phyloP scores from a whole-genome alignment of 1,140 invertebrate species.

The Mizuhopecten yessoensis region DNA sequence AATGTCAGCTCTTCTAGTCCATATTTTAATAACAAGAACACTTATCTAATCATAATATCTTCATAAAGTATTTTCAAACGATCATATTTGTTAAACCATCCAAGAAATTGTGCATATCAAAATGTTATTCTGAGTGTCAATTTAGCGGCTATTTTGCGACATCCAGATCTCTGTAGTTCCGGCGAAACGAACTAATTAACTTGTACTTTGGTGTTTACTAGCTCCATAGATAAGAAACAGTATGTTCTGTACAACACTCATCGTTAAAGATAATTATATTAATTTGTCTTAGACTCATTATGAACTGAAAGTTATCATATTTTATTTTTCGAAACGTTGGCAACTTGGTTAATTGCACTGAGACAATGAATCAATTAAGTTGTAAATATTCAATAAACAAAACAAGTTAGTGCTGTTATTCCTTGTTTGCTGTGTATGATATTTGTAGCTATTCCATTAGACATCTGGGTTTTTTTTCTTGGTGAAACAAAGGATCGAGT shows the following conservation, averaged over 20 bases:
- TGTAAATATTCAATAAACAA: neutral
- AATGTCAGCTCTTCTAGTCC: neutral
- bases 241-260: neutral
- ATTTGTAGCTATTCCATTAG: neutral
- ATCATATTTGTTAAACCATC: no score
- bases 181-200: neutral
- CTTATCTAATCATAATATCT: neutral
- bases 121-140: neutral
- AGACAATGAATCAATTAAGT: neutral
- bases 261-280: neutral
- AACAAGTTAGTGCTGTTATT: neutral
- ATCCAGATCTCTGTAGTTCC: neutral
- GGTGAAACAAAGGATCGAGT: neutral
- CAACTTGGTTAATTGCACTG: neutral
- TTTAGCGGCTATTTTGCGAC: neutral
- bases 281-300: neutral
- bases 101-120: neutral
- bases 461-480: slow-evolving; percentile 29
- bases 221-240: neutral
- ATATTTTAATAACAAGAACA: neutral
- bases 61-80: no score
- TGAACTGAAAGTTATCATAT: neutral
- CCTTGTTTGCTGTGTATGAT: neutral
- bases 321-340: neutral
- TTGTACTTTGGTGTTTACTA: neutral